phyloP scores from a whole-genome alignment of 2,113 vertebrate species.

The Edolisoma coerulescens region DNA sequence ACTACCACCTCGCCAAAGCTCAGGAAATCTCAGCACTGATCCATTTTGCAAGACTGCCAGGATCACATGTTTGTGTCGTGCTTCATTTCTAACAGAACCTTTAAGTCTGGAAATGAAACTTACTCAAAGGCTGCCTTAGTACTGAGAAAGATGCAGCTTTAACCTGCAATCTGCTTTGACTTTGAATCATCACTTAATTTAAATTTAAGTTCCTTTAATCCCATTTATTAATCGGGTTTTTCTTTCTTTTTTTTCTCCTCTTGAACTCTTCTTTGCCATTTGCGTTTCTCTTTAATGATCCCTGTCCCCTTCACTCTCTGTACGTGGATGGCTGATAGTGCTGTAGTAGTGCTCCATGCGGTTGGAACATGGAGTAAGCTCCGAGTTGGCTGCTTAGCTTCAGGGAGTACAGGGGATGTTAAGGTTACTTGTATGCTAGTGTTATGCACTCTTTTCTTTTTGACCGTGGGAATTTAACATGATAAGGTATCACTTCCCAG shows the following conservation, averaged over 20 bases:
- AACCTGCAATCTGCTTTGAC: neutral
- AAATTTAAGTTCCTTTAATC: neutral
- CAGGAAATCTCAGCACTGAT: neutral
- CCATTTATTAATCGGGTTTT: neutral
- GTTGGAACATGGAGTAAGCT: neutral
- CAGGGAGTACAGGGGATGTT: neutral
- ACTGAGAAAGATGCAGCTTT: neutral
- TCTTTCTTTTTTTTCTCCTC: fast-evolving
- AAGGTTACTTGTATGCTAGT: neutral
- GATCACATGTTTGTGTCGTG: neutral
- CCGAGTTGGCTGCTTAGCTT: neutral
- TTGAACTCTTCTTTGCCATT: neutral
- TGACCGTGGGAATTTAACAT: neutral
- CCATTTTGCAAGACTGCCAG: neutral
- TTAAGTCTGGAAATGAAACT: neutral
- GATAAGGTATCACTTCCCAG: neutral
- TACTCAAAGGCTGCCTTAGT: neutral
- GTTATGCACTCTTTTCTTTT: neutral
- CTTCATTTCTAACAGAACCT: neutral
- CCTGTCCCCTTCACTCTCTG: neutral
- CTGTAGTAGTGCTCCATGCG: neutral
- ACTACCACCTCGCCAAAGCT: neutral
- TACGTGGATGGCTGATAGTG: fast-evolving
- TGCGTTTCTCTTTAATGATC: neutral
- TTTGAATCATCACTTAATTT: neutral